Base-by-base conservation (phyloP, 2,888 invertebrate species). In the Tubulanus polymorphus region DNA sequence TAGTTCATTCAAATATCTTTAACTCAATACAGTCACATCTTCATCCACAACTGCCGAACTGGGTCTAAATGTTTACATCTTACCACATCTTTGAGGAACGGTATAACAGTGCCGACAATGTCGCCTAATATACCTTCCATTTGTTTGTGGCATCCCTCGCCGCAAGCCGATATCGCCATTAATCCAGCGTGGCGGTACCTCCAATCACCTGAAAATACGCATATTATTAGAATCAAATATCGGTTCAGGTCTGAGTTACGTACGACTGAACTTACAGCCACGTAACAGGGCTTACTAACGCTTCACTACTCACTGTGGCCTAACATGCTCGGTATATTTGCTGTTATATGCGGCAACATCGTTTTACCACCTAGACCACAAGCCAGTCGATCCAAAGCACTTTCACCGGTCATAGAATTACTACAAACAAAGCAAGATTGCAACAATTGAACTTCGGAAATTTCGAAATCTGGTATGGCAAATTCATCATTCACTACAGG, bases 91-190 rank as follows among this genome's bases (percentile, higher is more conserved):
- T 86, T 85, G 25, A 93, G 83, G 79, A 87, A 93, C 66, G 87
- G 89, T 59, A 94, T 83, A 37, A 97, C 90, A 37, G 91, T 93
- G 41, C 90, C 87, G 81, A 99, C 90, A 35, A 99, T 90, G 81
- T 91, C 90, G 54, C 88, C 88, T n/a, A 99, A 84, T 84, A 95
- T 88, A 52, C 85, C 84, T 79, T 95, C 95, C 99, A 99, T 99
- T 80, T 96, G 93, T 75, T 94, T 92, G 76, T 94, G 93, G 76
- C 97, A 99, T 25, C 99, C 99, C 82, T 99, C 99, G 3, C 97
- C 97, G 57, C 95, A 91, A 0, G 96, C 93, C 5, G 96, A 97
- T 48, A 99, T 88, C 0, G 97, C 97, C 96, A 99, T 99, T 35
- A 99, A 84, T 1, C 94, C 99, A 41, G 97, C 97, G 80, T 97